Evolutionary conservation across 2,888 invertebrate genomes (phyloP).

Genomic region (Dasypogon diadema): DNA sequence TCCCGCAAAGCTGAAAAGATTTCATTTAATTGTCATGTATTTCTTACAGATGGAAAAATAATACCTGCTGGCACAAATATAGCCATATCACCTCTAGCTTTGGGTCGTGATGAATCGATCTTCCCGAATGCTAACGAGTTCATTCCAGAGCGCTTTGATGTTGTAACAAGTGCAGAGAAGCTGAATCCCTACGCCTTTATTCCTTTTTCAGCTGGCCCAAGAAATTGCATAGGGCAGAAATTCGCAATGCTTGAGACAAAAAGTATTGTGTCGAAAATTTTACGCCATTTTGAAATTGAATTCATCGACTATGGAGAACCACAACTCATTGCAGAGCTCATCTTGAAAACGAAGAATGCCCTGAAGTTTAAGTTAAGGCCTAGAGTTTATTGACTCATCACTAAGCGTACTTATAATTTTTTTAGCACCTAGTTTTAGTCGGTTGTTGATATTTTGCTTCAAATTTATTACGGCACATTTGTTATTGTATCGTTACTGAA

Average conservation of each 20-base stretch:
- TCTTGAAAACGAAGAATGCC: conserved; percentile 65
- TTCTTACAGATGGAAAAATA: conserved; percentile 67
- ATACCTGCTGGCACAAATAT: conserved; percentile 66
- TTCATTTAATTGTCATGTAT: not conserved
- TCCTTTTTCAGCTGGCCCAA: conserved; percentile 67
- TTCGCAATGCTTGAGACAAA: conserved; percentile 68
- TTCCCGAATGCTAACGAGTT: conserved; percentile 64
- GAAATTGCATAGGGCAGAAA: conserved; percentile 68
- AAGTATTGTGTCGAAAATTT: conserved; percentile 63
- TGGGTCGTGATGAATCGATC: conserved; percentile 63
- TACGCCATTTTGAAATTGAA: conserved; percentile 64
- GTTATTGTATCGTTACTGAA: no score
- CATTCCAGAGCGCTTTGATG: conserved; percentile 67
- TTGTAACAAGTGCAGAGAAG: conserved; percentile 62
- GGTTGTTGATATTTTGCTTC: no score
- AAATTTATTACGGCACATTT: no score
- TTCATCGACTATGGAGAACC: conserved; percentile 62
- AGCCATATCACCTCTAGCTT: conserved; percentile 63
- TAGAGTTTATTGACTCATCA: conserved; percentile 60
- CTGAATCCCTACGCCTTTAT: conserved; percentile 66
- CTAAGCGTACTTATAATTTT: no score
- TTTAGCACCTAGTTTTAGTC: no score
- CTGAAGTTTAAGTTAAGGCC: conserved; percentile 64
- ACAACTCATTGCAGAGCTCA: conserved; percentile 64
- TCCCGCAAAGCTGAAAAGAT: not conserved